phyloP scores from a whole-genome alignment of 2,888 invertebrate genomes.

The Pristionchus arcanus region DNA sequence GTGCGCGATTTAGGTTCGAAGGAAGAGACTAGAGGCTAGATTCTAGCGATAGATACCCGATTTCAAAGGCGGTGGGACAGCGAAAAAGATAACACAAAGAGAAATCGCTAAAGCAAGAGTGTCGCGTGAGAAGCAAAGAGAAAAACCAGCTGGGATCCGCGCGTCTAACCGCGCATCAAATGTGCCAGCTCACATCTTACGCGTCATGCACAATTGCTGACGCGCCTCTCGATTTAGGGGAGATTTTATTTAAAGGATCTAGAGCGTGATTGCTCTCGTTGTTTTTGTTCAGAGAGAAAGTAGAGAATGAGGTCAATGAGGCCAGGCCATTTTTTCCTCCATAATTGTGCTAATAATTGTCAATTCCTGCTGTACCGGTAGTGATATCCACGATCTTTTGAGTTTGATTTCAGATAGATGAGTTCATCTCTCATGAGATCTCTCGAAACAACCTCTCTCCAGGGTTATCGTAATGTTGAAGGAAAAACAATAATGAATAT shows the following conservation, averaged over 20 bases:
- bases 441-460: neutral
- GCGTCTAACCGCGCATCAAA: neutral
- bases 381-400: neutral
- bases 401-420: neutral
- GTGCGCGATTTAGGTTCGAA: neutral
- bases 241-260: no score
- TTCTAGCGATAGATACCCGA: neutral
- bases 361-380: neutral
- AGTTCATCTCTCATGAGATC: neutral
- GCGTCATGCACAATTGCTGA: neutral
- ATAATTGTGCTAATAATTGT: neutral
- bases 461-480: neutral
- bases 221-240: neutral
- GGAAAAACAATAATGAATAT: neutral
- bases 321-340: neutral
- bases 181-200: neutral
- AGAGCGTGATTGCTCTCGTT: neutral
- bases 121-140: slow-evolving; percentile 36
- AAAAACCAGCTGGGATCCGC: slow-evolving; percentile 47
- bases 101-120: neutral
- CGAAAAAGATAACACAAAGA: slow-evolving; percentile 28
- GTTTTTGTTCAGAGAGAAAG: neutral
- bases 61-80: neutral
- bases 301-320: neutral
- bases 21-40: neutral